A percentile compares a stretch with the other conserved stretches of the same genome.
These are phyloP conservation scores for Cottus gobio DNA, from an alignment of 2,113 vertebrate genomes.

Conservation along the genomic window DNA sequence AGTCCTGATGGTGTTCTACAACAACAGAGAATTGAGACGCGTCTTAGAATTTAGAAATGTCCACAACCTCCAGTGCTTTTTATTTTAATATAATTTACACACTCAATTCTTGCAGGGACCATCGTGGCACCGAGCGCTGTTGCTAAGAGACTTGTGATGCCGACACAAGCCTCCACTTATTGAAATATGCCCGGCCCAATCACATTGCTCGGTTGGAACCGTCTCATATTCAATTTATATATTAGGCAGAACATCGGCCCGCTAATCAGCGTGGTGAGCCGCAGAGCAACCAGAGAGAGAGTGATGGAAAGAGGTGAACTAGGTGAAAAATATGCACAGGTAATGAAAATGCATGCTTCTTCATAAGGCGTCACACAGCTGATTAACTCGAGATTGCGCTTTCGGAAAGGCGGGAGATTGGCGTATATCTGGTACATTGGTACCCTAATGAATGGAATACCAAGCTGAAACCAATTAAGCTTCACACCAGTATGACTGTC, in stretches of 20 bases:
- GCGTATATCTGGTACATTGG: slow-evolving; percentile 22
- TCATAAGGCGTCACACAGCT: slow-evolving; percentile 7
- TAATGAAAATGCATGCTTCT: slow-evolving; percentile 42
- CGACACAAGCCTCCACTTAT: slow-evolving; percentile 2
- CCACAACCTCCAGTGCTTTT: background rate
- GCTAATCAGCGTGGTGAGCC: background rate
- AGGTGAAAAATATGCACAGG: slow-evolving; percentile 25
- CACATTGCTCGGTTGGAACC: background rate
- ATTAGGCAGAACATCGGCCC: background rate
- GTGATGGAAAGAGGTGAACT: background rate
- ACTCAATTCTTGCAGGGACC: background rate
- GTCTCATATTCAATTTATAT: slow-evolving; percentile 6
- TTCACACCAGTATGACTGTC: slow-evolving; percentile 47
- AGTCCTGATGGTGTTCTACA: too few relatives aligned
- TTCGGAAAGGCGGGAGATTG: slow-evolving; percentile 34
- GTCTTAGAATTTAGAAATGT: too few relatives aligned
- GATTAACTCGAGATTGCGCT: slow-evolving; percentile 52
- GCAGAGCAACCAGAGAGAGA: background rate
- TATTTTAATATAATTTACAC: background rate
- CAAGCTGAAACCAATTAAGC: slow-evolving; percentile 74
- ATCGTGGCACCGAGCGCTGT: background rate
- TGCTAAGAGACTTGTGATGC: slow-evolving; percentile 25
- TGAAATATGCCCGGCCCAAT: slow-evolving; percentile 14
- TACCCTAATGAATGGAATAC: slow-evolving; percentile 56
- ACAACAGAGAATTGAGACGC: too few relatives aligned